Percentiles rank a stretch among this genome's conserved stretches.
Conservation (phyloP, 64 coral and sea anemone genomes). For the Hydrozoanthus tunicans region DNA sequence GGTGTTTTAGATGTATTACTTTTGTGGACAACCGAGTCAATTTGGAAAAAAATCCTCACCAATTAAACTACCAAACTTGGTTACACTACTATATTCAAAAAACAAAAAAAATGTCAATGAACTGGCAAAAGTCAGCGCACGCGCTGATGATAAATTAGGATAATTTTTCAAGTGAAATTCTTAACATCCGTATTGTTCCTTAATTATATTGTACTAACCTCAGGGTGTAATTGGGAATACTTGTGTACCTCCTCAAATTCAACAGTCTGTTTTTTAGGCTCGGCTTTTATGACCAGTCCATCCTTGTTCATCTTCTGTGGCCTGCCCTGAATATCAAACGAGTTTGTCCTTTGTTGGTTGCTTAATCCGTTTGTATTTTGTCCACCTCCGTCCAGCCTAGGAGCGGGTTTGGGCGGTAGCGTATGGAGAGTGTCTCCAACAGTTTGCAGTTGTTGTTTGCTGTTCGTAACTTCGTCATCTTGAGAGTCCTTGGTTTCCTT, state of each 20-base stretch:
- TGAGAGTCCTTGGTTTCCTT: not conserved
- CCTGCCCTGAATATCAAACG: not conserved
- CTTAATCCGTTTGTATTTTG: not conserved
- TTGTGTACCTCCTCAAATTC: conserved; percentile 48
- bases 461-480: not conserved
- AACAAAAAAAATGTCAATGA: too few species aligned
- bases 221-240: not conserved
- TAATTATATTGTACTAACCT: not conserved
- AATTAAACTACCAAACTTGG: too few species aligned
- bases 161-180: too few species aligned
- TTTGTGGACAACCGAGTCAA: too few species aligned
- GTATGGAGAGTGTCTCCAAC: not conserved
- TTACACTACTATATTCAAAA: too few species aligned
- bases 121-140: too few species aligned
- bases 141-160: too few species aligned
- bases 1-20: too few species aligned
- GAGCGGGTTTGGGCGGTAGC: not conserved
- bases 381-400: not conserved
- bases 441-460: not conserved
- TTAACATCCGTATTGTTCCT: too few species aligned
- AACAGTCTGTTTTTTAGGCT: conserved; percentile 11
- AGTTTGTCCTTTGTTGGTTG: not conserved
- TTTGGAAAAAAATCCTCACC: too few species aligned
- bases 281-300: conserved; percentile 7
- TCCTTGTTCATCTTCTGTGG: not conserved